Evolutionary conservation across 1,140 invertebrate genomes (phyloP), one percentile per base, ranked within the genome.

Genomic region (Eueides isabella): DNA sequence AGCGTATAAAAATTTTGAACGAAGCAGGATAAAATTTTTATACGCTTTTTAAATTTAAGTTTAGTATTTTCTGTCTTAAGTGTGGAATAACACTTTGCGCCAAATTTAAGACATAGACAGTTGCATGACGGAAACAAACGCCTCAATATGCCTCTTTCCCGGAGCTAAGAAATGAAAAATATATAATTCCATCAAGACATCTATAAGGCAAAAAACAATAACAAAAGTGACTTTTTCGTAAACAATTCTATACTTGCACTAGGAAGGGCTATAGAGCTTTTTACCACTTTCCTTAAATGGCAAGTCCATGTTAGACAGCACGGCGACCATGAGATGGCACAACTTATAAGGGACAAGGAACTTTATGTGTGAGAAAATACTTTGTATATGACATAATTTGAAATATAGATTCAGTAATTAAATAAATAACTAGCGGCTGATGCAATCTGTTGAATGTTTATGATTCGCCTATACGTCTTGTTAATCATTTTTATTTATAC

Each of bases 251-350:
- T 26, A 3, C 48, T 9, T 26, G 48, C 48, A 55, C 19, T 23
- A 55, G 48, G 48, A 55, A 55, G 5, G n/a, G 12, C 9, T 2
- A 2, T 55, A 11, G 9, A 55, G 48, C 48, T 55, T 55, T 55
- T 55, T 26, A 26, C 48, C 23, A 26, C 48, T 3, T 55, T 26
- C 48, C 48, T 1, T 55, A 55, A 23, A 55, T 26, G 48, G 48
- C 0, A 6, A 12, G 23, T 12, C 48, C 48, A 55, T 55, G 48
- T 55, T 55, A 55, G 48, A 55, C 48, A 5, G 48, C 48, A 55
- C 48, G 48, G 48, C 48, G 48, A 55, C 48, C 48, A 12, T 55
- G 48, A 55, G 48, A 55, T 55, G 48, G 48, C n/a, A 55, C 23
- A 11, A 4, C 48, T 2, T 55, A 55, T 55, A 55, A 23, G 48